phyloP scores from a whole-genome alignment of 2,888 invertebrate genomes.

The Cheilosia scutellata region DNA sequence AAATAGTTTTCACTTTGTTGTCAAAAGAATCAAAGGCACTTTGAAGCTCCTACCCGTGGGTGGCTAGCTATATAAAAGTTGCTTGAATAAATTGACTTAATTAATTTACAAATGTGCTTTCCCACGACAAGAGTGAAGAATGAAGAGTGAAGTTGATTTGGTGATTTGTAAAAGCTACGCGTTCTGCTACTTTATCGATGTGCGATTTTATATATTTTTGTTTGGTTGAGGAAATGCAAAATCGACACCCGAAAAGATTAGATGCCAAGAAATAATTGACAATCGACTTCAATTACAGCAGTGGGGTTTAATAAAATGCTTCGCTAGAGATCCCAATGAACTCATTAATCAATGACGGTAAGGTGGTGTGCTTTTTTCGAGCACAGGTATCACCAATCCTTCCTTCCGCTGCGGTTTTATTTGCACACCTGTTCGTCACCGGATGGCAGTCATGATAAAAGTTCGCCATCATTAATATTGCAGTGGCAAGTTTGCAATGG shows the following conservation, averaged over 20 bases:
- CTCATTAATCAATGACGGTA: constrained; percentile 73
- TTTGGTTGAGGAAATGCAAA: neutral
- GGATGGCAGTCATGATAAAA: constrained; percentile 48
- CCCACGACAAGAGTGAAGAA: neutral
- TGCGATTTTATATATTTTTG: neutral
- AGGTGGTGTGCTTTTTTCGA: constrained; percentile 11
- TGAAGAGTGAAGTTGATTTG: neutral
- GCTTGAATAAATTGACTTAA: constrained; percentile 66
- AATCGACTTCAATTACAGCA: constrained; percentile 56
- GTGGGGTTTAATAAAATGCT: constrained; percentile 71
- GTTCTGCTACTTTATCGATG: neutral
- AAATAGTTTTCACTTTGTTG: constrained; percentile 59
- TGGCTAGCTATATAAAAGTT: constrained; percentile 12
- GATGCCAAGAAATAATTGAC: constrained; percentile 70
- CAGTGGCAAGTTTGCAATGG: constrained; percentile 72
- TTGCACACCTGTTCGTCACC: constrained; percentile 68
- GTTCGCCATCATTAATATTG: constrained; percentile 73
- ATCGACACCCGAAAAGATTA: constrained; percentile 46
- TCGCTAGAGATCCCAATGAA: constrained; percentile 57
- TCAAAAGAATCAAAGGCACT: constrained; percentile 65
- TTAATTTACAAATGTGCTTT: constrained; percentile 67
- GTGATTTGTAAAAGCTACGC: constrained; percentile 3
- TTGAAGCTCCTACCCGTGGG: constrained; percentile 29
- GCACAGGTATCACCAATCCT: constrained; percentile 20
- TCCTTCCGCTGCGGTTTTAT: constrained; percentile 62